These are phyloP conservation scores for Dolichotis patagonum DNA, from an alignment of 2,113 vertebrate species.

Conservation along the genomic window DNA sequence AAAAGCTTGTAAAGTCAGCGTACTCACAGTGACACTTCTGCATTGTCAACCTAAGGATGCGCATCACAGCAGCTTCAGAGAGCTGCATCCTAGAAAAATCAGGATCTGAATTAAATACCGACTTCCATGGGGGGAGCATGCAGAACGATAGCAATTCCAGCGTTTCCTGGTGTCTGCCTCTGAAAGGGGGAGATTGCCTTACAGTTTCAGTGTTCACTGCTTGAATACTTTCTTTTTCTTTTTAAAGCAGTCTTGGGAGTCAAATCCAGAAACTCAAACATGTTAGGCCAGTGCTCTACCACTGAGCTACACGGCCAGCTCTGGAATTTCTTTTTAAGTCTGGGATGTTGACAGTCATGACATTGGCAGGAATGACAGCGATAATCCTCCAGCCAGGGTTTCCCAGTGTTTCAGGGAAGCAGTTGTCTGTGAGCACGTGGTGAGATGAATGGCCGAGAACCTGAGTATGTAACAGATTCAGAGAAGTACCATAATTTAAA, in stretches of 20 bases:
- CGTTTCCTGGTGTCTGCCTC: not conserved
- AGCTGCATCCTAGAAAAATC: not conserved
- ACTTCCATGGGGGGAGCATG: too few species aligned
- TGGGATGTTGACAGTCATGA: not conserved
- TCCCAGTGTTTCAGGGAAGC: not conserved
- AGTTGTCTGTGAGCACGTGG: not conserved
- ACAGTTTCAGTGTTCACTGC: not conserved
- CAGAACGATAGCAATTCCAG: not conserved
- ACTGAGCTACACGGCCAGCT: not conserved
- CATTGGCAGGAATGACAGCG: not conserved
- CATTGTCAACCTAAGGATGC: not conserved
- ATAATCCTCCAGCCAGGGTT: not conserved
- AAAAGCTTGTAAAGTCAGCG: not conserved
- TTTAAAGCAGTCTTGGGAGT: not conserved
- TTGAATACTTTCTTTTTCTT: not conserved
- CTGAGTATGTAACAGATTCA: not conserved
- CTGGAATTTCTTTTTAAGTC: not conserved
- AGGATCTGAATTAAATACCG: not conserved
- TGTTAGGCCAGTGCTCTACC: not conserved
- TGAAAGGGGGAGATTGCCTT: not conserved
- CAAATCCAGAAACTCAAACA: not conserved
- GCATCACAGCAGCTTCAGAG: not conserved
- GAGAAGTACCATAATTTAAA: not conserved
- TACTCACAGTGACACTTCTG: not conserved
- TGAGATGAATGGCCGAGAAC: not conserved